Conservation (phyloP, 1,140 invertebrate genomes). For the Pinna nobilis region DNA sequence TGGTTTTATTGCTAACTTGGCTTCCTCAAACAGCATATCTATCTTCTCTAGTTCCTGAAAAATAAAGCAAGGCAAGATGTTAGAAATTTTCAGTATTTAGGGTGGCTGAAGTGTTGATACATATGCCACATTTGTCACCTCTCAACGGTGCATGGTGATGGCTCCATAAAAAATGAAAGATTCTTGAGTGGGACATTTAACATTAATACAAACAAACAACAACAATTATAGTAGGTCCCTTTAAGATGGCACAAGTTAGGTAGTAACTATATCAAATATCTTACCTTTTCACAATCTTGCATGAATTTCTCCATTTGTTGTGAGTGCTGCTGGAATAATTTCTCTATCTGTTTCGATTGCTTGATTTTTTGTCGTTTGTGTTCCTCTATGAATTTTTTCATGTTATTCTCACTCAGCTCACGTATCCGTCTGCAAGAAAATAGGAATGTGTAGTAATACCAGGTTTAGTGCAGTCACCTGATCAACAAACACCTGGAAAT, state of each 20-base stretch:
- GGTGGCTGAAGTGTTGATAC: too few relatives aligned
- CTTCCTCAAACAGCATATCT: slow-evolving; percentile 86
- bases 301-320: slow-evolving; percentile 93
- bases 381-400: slow-evolving; percentile 99
- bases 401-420: slow-evolving; percentile 99
- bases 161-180: neutral
- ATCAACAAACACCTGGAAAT: too few relatives aligned
- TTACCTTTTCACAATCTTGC: slow-evolving; percentile 93
- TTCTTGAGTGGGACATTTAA: too few relatives aligned
- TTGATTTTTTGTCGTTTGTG: slow-evolving; percentile 90
- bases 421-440: slow-evolving; percentile 77
- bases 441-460: too few relatives aligned
- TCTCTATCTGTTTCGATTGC: slow-evolving; percentile 95
- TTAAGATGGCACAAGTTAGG: neutral
- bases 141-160: neutral
- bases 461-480: too few relatives aligned
- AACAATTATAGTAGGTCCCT: neutral
- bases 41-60: slow-evolving; percentile 94
- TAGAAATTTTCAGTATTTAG: too few relatives aligned
- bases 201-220: neutral
- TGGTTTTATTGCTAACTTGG: slow-evolving; percentile 87
- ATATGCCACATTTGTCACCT: neutral
- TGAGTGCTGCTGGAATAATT: slow-evolving; percentile 91
- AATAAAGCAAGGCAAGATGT: too few relatives aligned
- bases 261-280: slow-evolving; percentile 26